Base-by-base conservation (phyloP, 2,113 vertebrate genomes). In the Porphyrio hochstetteri region DNA sequence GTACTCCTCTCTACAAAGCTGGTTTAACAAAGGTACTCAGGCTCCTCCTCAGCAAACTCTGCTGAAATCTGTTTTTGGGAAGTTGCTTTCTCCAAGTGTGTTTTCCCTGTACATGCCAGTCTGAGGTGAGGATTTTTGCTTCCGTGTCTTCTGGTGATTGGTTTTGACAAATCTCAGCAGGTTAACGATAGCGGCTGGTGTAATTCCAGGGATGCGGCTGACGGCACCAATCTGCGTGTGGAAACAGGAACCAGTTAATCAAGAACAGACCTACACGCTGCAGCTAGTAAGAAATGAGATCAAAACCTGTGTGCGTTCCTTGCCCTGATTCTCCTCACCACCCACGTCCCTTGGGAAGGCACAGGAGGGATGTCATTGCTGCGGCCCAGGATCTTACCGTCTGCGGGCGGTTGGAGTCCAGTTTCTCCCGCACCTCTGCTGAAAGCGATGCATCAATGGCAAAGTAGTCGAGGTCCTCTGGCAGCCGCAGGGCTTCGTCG, bases 201-300 rank as follows among this genome's bases (percentile, higher is more conserved):
- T 99, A 53, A 99, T 96, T 27, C 99, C 99, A 93, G 99, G 98
- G 88, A 99, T 97, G 56, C 99, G 98, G 67, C 98, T 98, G 48
- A 99, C 98, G 16, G 99, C 99, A 6, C 99, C 98, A 10, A 99
- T 98, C 99, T 99, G 96, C 29, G 18, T 24, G 77, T 5, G 83
- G 77, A 88, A 92, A 94, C 56, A 94, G 40, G 9, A 86, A 59
- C 59, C 44, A 60, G 64, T 82, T 29, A 77, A 27, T 31, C 36
- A 55, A 31, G 28, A 61, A 10, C 70, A 85, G 68, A 50, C 14
- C 52, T 17, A 53, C 33, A 53, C 17, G 3, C 27, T 4, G 42
- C 16, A 65, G 70, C n/a, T 21, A 38, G 7, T 29, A 27, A 65
- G 31, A 83, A 63, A 68, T 1, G 13, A 40, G 21, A 80, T 16